Evolutionary conservation across 2,797 vertebrate species (phyloP).

Genomic region (Chaenodraco wilsoni): DNA sequence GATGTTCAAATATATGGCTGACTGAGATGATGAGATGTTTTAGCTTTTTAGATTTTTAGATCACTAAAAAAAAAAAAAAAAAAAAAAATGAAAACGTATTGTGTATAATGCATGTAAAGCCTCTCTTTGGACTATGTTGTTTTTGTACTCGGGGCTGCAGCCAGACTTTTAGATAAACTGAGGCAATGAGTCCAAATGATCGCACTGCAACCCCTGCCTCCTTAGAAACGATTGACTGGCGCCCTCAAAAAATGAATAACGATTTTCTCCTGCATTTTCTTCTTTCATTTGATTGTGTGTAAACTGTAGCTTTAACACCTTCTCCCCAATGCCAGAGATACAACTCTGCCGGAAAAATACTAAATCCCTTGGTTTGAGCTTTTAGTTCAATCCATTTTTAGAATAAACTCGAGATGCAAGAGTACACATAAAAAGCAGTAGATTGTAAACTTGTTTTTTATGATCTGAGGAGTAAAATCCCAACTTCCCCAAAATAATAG

Average conservation of each 20-base stretch:
- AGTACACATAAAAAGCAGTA: slow-evolving; percentile 1
- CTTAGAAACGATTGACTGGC: not conserved
- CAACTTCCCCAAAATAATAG: slow-evolving; percentile 1
- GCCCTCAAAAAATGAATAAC: not conserved
- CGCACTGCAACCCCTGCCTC: not conserved
- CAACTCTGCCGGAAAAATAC: not conserved
- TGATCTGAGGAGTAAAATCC: slow-evolving; percentile 2
- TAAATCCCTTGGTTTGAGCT: not conserved
- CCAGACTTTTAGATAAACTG: not conserved
- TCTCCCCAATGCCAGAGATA: not conserved
- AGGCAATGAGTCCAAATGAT: not conserved
- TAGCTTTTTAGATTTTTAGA: slow-evolving; percentile 36
- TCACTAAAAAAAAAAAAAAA: too few relatives aligned
- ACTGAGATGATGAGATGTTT: slow-evolving; percentile 21
- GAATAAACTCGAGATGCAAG: not conserved
- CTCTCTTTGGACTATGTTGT: slow-evolving; percentile 1
- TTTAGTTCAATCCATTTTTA: not conserved
- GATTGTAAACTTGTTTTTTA: slow-evolving; percentile 16
- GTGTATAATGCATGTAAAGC: slow-evolving; percentile 39
- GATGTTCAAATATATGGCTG: slow-evolving; percentile 23
- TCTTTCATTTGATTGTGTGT: not conserved
- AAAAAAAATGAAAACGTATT: slow-evolving; percentile 29
- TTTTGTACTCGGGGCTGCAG: not conserved
- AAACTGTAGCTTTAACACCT: not conserved
- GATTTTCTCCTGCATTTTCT: not conserved